Base-by-base conservation (phyloP, 2,113 vertebrate genomes). In the Sterna hirundo region DNA sequence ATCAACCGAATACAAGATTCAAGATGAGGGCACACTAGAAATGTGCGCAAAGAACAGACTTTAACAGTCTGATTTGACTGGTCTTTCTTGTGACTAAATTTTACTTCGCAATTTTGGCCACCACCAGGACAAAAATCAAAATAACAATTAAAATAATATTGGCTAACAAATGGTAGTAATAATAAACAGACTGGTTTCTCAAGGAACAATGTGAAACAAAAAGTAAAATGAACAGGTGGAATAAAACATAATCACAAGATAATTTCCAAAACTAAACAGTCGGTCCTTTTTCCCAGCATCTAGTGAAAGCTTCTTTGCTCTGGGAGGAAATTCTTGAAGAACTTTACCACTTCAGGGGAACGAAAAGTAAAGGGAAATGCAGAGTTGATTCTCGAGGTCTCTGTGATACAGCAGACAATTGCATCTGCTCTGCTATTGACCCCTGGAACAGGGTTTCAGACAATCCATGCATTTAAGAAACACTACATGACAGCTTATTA, bases 381-480 rank as follows among this genome's bases (percentile, higher is more conserved):
- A 74, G 84, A 90, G 51, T 2, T 97, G 91, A 61, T 71, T 91
- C 66, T 90, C 0, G 2, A 88, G 81, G 70, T 93, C 88, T 86
- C 77, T 74, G 54, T 62, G 78, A 70, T 91, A 51, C 54, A 85
- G 87, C 58, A 95, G 87, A 90, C 62, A 89, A 97, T 83, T 88
- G 82, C 91, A 83, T 94, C 89, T 96, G 86, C 87, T 96, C 84
- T 91, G 74, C 68, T 83, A 61, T 47, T 94, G 93, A 93, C 89
- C 86, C 62, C 47, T 80, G 46, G 94, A 89, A 95, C 32, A 71
- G 62, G 49, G 81, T 70, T 97, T 95, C 93, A 95, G 89, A 90
- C 91, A 96, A 96, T 85, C 93, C 85, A 91, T 89, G 83, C 95
- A 94, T 94, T 95, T 94, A 95, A 94, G 95, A 86, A 97, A 94